These are phyloP conservation scores for Anodontia alba DNA, from an alignment of 2,888 invertebrate genomes.

Conservation along the genomic window DNA sequence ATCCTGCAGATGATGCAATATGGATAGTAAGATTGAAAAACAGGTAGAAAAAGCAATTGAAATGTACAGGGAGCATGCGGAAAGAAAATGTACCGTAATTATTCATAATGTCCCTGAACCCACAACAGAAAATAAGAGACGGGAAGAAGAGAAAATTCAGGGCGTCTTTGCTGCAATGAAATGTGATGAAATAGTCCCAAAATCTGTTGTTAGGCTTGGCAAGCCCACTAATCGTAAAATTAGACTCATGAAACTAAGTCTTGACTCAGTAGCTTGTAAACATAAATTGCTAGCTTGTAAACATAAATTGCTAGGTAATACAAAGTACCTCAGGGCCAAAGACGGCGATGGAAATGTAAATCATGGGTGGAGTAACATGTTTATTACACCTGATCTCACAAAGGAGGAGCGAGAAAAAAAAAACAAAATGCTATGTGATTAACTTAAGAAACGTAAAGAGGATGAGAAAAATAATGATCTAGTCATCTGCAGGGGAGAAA, in stretches of 20 bases:
- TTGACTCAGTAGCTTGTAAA: background rate
- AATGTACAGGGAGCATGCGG: slow-evolving; percentile 4
- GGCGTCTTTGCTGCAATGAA: background rate
- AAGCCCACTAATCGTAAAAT: background rate
- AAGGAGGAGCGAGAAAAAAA: slow-evolving; percentile 11
- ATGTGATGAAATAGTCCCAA: background rate
- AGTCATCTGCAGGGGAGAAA: background rate
- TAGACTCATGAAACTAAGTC: background rate
- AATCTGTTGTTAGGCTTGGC: slow-evolving; percentile 5
- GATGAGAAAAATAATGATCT: slow-evolving; percentile 1
- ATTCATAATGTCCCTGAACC: slow-evolving; percentile 26
- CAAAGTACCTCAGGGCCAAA: background rate
- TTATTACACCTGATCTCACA: slow-evolving; percentile 13
- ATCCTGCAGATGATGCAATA: too few relatives aligned
- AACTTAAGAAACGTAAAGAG: background rate
- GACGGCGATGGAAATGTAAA: background rate
- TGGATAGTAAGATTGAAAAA: background rate
- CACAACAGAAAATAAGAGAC: background rate
- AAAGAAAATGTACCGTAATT: slow-evolving; percentile 24
- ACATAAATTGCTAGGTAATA: background rate
- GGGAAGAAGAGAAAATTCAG: background rate
- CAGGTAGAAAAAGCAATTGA: slow-evolving; percentile 16
- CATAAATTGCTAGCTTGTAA: background rate
- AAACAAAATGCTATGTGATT: background rate
- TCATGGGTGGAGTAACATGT: background rate